phyloP scores from a whole-genome alignment of 2,888 invertebrate genomes.

The Luperina nickerlii region DNA sequence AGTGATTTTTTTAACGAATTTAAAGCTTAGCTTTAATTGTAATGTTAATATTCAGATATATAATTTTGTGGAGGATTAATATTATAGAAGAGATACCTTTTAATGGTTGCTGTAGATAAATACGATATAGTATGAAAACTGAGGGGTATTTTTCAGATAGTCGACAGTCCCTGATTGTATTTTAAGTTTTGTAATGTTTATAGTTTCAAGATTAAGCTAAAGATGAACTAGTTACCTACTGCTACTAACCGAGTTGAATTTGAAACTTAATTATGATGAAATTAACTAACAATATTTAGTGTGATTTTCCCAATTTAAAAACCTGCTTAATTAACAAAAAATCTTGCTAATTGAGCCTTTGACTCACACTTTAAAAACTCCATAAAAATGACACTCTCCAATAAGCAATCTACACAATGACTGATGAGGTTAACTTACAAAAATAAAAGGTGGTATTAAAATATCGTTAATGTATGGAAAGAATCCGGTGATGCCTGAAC shows the following conservation, averaged over 20 bases:
- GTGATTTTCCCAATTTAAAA: neutral
- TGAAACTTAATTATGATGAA: neutral
- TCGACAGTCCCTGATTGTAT: neutral
- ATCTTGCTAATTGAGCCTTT: neutral
- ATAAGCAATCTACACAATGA: neutral
- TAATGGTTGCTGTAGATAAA: neutral
- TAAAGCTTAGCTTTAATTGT: neutral
- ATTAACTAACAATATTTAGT: too few species aligned
- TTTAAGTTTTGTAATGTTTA: neutral
- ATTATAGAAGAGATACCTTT: neutral
- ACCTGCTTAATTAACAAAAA: neutral
- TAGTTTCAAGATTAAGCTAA: neutral
- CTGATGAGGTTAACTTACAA: slow-evolving; percentile 22
- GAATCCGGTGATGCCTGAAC: neutral
- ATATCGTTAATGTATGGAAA: slow-evolving; percentile 22
- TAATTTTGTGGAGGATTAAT: neutral
- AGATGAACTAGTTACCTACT: neutral
- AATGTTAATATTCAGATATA: neutral
- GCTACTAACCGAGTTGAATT: too few species aligned
- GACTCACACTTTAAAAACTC: neutral
- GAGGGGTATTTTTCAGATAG: neutral
- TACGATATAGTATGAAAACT: neutral
- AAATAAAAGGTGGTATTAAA: neutral
- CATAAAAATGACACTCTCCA: too few species aligned
- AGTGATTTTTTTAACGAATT: neutral